Conservation (phyloP, 1,140 invertebrate species). For the Leucophenga varia region DNA sequence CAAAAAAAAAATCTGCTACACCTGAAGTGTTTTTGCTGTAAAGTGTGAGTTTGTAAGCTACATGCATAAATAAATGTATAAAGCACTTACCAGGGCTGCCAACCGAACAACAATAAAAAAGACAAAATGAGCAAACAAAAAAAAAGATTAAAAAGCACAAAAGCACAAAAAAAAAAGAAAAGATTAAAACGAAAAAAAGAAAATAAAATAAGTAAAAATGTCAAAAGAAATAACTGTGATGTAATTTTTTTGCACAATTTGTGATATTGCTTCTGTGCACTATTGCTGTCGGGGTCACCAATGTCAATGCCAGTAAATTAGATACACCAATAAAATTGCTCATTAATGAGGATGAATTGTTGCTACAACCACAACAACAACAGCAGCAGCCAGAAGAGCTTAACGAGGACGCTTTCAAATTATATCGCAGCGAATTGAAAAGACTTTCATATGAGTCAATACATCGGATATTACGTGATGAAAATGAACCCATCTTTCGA, state of each 20-base stretch:
- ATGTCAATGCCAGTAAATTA: conserved; percentile 12
- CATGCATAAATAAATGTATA: conserved; percentile 33
- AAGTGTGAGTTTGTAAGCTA: too few relatives aligned
- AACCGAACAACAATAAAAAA: too few relatives aligned
- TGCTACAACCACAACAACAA: conserved; percentile 2
- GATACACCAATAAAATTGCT: conserved; percentile 9
- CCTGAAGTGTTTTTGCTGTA: conserved; percentile 14
- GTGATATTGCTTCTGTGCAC: too few relatives aligned
- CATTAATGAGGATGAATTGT: conserved; percentile 12
- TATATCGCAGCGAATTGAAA: conserved; percentile 16
- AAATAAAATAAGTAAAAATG: too few relatives aligned
- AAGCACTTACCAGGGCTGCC: too few relatives aligned
- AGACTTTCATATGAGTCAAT: conserved; percentile 36
- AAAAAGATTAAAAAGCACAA: conserved; percentile 1
- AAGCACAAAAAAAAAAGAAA: background rate
- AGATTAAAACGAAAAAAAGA: too few relatives aligned
- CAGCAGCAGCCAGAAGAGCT: background rate
- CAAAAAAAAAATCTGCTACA: conserved; percentile 22
- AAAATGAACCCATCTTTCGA: conserved; percentile 36
- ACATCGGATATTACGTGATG: conserved; percentile 45
- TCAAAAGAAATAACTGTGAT: conserved; percentile 27
- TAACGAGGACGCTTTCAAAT: conserved; percentile 8
- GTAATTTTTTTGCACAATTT: conserved; percentile 16
- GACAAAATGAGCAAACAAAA: background rate
- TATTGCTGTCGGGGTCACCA: too few relatives aligned